A percentile compares a stretch with the other conserved stretches of the same genome.
These are phyloP conservation scores for Bradypodion pumilum DNA, from an alignment of 2,797 vertebrate species.

Conservation along the genomic window DNA sequence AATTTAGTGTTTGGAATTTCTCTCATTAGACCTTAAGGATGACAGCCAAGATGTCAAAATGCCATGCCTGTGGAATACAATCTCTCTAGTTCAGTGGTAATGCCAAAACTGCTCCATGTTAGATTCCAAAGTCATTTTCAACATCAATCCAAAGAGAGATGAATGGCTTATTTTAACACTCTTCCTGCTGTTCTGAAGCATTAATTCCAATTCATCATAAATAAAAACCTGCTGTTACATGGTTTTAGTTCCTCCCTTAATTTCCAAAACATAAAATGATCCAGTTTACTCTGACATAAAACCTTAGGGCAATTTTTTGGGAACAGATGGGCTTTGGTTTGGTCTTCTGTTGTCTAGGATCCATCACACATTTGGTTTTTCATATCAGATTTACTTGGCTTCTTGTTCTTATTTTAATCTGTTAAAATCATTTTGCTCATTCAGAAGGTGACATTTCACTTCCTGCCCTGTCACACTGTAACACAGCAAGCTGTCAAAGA, in stretches of 20 bases:
- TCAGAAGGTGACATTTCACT: slow-evolving; percentile 50
- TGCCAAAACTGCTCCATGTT: neutral
- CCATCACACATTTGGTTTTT: slow-evolving; percentile 47
- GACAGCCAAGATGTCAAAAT: slow-evolving; percentile 15
- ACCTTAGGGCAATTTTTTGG: neutral
- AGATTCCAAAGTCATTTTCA: slow-evolving; percentile 10
- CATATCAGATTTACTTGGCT: slow-evolving; percentile 51
- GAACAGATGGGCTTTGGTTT: slow-evolving; percentile 38
- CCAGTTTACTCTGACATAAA: slow-evolving; percentile 29
- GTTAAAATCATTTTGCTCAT: slow-evolving; percentile 55
- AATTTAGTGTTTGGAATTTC: neutral
- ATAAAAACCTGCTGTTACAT: neutral
- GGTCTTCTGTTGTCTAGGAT: slow-evolving; percentile 41
- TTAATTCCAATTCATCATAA: neutral
- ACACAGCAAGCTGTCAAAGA: slow-evolving; percentile 51
- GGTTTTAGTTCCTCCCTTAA: slow-evolving; percentile 1
- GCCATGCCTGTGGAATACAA: neutral
- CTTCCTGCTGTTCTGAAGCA: neutral
- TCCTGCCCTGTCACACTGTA: slow-evolving; percentile 56
- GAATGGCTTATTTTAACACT: neutral
- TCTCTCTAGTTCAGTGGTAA: neutral
- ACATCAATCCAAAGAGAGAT: neutral
- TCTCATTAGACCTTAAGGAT: neutral
- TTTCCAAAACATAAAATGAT: slow-evolving; percentile 10
- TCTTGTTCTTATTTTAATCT: slow-evolving; percentile 49